Percentiles rank a stretch among this genome's conserved stretches.
These are phyloP conservation scores for Hormaphis cornu DNA, from an alignment of 1,140 invertebrate species.

Conservation along the genomic window DNA sequence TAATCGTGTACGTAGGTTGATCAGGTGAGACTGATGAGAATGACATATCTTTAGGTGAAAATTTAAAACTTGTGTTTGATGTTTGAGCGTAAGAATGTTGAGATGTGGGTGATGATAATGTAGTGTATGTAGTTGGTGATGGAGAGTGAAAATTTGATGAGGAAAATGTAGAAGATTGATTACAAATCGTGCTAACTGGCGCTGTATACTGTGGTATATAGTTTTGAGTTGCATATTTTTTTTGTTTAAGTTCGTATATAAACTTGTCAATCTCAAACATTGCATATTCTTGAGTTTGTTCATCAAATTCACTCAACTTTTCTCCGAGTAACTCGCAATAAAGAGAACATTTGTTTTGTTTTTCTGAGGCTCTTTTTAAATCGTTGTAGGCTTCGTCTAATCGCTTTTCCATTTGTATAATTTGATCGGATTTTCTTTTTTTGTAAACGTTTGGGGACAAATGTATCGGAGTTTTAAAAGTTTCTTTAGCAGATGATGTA, in stretches of 20 bases:
- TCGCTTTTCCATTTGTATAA: too few relatives aligned
- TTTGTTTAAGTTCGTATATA: background rate
- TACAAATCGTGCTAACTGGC: background rate
- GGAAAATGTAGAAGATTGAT: background rate
- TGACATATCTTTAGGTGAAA: background rate
- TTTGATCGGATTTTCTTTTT: too few relatives aligned
- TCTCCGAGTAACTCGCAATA: background rate
- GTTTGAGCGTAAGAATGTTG: background rate
- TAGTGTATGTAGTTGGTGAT: too few relatives aligned
- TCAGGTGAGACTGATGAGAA: background rate
- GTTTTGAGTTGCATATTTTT: background rate
- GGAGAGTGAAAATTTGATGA: background rate
- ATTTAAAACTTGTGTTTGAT: background rate
- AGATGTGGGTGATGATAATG: background rate
- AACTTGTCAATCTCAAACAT: background rate
- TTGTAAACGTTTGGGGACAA: too few relatives aligned
- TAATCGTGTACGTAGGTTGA: background rate
- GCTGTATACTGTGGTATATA: background rate
- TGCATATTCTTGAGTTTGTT: background rate
- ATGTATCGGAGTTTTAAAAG: too few relatives aligned
- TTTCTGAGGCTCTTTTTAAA: background rate
- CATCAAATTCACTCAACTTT: background rate
- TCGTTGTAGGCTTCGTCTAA: background rate
- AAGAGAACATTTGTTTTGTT: background rate
- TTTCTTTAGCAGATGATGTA: too few relatives aligned